Percentiles rank a stretch among this genome's conserved stretches.
These are phyloP conservation scores for Daktulosphaira vitifoliae DNA, from an alignment of 1,140 invertebrate genomes.

Conservation along the genomic window DNA sequence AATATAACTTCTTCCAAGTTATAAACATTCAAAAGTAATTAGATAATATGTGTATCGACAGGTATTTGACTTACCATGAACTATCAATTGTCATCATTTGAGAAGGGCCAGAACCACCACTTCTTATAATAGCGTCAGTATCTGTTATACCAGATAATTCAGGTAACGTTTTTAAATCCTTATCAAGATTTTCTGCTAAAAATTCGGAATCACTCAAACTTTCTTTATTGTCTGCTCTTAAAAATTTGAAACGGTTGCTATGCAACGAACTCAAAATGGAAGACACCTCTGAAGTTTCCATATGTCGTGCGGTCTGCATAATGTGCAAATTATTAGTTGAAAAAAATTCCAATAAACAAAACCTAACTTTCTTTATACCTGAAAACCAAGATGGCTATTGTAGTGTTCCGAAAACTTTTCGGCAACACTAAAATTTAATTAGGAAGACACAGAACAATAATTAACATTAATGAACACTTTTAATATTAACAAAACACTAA, in stretches of 20 bases:
- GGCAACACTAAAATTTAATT: too few relatives aligned
- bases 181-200: not conserved
- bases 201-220: slow-evolving; percentile 6
- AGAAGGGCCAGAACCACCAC: not conserved
- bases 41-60: slow-evolving; percentile 2
- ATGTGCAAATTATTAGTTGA: too few relatives aligned
- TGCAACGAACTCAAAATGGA: slow-evolving; percentile 25
- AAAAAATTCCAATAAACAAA: too few relatives aligned
- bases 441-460: too few relatives aligned
- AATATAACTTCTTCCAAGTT: too few relatives aligned
- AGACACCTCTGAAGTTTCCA: slow-evolving; percentile 26
- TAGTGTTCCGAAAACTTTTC: too few relatives aligned
- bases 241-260: slow-evolving; percentile 11
- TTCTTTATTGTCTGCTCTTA: slow-evolving; percentile 12
- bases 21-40: not conserved
- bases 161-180: slow-evolving; percentile 10
- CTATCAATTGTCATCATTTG: slow-evolving; percentile 28
- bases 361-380: too few relatives aligned
- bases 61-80: slow-evolving; percentile 12
- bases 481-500: too few relatives aligned
- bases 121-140: not conserved
- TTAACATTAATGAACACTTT: too few relatives aligned
- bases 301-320: slow-evolving; percentile 11
- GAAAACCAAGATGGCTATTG: too few relatives aligned
- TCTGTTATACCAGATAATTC: slow-evolving; percentile 22